phyloP scores from a whole-genome alignment of 2,113 vertebrate species.

The Sylvia atricapilla region DNA sequence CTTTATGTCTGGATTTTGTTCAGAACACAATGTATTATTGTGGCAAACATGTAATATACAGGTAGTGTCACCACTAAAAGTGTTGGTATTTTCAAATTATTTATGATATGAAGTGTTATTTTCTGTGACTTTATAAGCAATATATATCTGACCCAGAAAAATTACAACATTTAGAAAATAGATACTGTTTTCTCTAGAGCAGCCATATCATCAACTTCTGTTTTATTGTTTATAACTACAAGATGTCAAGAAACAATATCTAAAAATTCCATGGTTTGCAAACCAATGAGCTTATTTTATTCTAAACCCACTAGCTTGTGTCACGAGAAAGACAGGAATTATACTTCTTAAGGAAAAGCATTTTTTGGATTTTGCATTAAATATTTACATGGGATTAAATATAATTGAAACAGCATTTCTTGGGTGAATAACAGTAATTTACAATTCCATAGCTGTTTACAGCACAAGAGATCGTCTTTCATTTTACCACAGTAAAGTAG shows the following conservation, averaged over 20 bases:
- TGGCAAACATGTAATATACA: background rate
- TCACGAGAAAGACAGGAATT: background rate
- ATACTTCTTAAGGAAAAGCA: background rate
- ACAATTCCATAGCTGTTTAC: background rate
- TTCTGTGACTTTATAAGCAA: background rate
- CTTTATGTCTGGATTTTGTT: background rate
- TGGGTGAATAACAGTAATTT: background rate
- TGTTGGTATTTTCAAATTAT: background rate
- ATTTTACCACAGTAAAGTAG: background rate
- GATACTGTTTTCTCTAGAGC: background rate
- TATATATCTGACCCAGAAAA: background rate
- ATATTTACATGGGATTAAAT: background rate
- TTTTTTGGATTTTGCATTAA: background rate
- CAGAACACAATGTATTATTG: background rate
- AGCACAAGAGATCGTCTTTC: background rate
- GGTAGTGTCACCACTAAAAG: background rate
- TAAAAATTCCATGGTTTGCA: background rate
- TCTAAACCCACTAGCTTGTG: background rate
- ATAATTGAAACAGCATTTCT: background rate
- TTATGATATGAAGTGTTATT: background rate
- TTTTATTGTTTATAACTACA: background rate
- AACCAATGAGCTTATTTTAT: background rate
- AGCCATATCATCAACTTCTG: background rate
- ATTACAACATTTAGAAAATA: background rate
- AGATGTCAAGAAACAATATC: background rate